Base-by-base conservation (phyloP, 2,797 vertebrate species). In the Meda fulgida region DNA sequence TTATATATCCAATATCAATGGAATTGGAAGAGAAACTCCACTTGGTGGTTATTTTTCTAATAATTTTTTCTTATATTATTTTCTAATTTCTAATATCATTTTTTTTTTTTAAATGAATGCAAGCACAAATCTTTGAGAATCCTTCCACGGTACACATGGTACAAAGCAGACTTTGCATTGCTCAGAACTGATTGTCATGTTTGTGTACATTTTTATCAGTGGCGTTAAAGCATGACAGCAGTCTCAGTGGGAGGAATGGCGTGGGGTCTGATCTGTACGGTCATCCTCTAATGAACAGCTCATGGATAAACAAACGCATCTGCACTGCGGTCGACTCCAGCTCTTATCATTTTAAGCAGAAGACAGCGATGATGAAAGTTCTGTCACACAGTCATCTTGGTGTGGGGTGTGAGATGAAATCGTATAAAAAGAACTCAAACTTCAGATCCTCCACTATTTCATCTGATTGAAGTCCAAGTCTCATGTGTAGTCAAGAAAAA, bases 281-380 rank as follows among this genome's bases (percentile, higher is more conserved):
- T 82, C 51, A 81, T 55, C 51, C 66, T 81, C 60, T 18, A 66
- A 26, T 4, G 48, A 67, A 48, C 70, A 40, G 63, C 63, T 78
- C 38, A 23, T 34, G 65, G 31, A 40, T 69, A 53, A 80, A 80
- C 79, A 58, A 69, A 81, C n/a, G 14, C 43, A 78, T 84, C 82
- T 67, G n/a, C 65, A 55, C 60, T 78, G 73, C 63, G 23, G 38
- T 70, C 16, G 48, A 69, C 60, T 53, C 8, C 29, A 34, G 78
- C 60, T 69, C 65, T 78, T 67, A 40, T 51, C 65, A 19, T 36
- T 70, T 70, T 84, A 51, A 81, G 55, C 36, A 60, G 83, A 81
- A 78, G 83, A 79, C 48, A 48, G 60, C 34, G 65, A 78, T 46
- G 76, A 78, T 84, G 65, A 79, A 78, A 79, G 53, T 81, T 11